Percentiles rank a stretch among this genome's conserved stretches.
Conservation (phyloP, 2,113 vertebrate species). For the Bos javanicus region DNA sequence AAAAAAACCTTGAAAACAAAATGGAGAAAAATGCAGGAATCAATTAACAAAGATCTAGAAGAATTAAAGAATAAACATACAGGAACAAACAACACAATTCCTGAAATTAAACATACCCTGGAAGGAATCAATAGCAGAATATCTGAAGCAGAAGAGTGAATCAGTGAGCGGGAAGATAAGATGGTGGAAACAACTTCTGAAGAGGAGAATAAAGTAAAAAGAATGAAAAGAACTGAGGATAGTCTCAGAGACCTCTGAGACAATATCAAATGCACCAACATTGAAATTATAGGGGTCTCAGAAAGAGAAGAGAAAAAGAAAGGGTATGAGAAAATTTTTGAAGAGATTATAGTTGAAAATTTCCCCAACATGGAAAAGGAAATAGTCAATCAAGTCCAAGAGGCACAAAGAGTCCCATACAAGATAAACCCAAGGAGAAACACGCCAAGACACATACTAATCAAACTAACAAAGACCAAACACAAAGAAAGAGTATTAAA, state of each 20-base stretch:
- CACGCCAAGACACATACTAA: not conserved
- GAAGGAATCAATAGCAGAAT: not conserved
- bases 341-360: not conserved
- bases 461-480: not conserved
- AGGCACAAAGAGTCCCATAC: not conserved
- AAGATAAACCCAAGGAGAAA: not conserved
- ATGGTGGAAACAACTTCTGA: not conserved
- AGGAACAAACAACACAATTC: not conserved
- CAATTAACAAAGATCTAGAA: not conserved
- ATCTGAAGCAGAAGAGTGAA: not conserved
- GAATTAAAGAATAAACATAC: not conserved
- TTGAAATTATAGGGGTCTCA: accelerated
- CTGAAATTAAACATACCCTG: not conserved
- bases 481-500: not conserved
- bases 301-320: not conserved
- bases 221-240: not conserved
- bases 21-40: not conserved
- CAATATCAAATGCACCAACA: not conserved
- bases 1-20: not conserved
- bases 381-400: not conserved
- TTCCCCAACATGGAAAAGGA: not conserved
- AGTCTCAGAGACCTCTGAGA: not conserved
- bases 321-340: not conserved
- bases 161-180: not conserved
- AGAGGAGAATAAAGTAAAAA: not conserved